Base-by-base conservation (phyloP, 2,113 vertebrate genomes). In the Aegypius monachus region DNA sequence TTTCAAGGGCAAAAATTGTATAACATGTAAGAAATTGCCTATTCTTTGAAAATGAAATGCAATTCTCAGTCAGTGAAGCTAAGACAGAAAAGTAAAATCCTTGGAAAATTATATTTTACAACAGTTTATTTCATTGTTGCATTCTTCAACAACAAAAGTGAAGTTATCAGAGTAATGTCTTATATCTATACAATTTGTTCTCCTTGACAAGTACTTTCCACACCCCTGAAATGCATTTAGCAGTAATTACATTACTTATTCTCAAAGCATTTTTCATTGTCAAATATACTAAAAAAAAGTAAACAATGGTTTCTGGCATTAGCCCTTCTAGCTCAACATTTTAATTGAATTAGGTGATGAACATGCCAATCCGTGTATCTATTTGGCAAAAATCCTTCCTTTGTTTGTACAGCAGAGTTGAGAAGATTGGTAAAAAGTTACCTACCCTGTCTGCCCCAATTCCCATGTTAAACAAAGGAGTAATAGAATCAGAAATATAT, bases 181-280 rank as follows among this genome's bases (percentile, higher is more conserved):
- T 72, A 8, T 32, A 70, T 32, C 61, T 85, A 65, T 18, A 70
- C 25, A 73, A 42, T 88, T 88, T 91, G 6, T 93, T 90, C 53
- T 42, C 53, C 40, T 86, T 80, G 50, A 80, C 62, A 88, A 78
- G 40, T 81, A 56, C 9, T 82, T 93, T 91, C 55, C 45, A 90
- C 53, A 66, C 29, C 25, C 16, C 40, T 92, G 63, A 80, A 83
- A 90, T 50, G 32, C 27, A 66, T 88, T 89, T 79, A 86, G 12
- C 25, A 73, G 32, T 81, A 90, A 91, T 77, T 93, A 50, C 19
- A 70, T 87, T 95, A 55, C 26, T 81, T 93, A 85, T 52, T 95
- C 78, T 80, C 40, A 80, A 81, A 83, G 9, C 34, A 84, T 81
- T 93, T 89, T 97, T 96, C 72, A 52, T 84, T 93, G 83, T 87